Evolutionary conservation across 2,797 vertebrate genomes (phyloP), one percentile per base, ranked within the genome.

Genomic region (Phylloscopus collybita): DNA sequence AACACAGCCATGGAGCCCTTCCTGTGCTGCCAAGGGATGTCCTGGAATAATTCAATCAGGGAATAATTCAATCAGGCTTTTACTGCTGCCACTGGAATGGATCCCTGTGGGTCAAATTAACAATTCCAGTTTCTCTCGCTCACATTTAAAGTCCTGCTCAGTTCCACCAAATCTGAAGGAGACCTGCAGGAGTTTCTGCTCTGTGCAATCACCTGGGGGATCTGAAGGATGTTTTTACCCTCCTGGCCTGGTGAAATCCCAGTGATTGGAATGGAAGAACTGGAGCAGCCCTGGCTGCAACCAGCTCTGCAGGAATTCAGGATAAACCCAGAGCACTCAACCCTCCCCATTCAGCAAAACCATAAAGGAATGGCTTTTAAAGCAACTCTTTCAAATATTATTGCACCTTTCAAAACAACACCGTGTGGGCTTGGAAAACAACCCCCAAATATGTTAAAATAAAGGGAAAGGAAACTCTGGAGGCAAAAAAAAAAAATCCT

Each of bases 351-450:
- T 80, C 11, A 40, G 62, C n/a, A 27, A 40, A 92, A 71, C 73
- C 60, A 38, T 10, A 90, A 94, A 92, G 64, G 96, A 96, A 97
- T 88, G 92, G 96, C 95, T 97, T 97, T 94, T 91, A 75, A 91
- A 97, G 91, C 88, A 94, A 95, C 57, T 87, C 62, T 72, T 95
- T 93, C 86, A 88, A 93, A 88, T 92, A 88, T 96, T 97, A 97
- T 97, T 97, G 97, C 97, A 97, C 97, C 96, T 97, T 91, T 90
- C 95, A 95, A 93, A 97, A 92, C 92, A 92, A 84, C 36, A 94
- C 70, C 60, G 65, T 26, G 67, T 34, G 62, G 70, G 69, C 85
- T 74, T 86, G 62, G 50, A 76, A 96, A 80, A 80, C 82, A 84
- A 91, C 82, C 67, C 70, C 21, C 47, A n/a, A 90, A 80, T 65